phyloP scores from a whole-genome alignment of 2,113 vertebrate genomes.

The Toxotes chatareus region DNA sequence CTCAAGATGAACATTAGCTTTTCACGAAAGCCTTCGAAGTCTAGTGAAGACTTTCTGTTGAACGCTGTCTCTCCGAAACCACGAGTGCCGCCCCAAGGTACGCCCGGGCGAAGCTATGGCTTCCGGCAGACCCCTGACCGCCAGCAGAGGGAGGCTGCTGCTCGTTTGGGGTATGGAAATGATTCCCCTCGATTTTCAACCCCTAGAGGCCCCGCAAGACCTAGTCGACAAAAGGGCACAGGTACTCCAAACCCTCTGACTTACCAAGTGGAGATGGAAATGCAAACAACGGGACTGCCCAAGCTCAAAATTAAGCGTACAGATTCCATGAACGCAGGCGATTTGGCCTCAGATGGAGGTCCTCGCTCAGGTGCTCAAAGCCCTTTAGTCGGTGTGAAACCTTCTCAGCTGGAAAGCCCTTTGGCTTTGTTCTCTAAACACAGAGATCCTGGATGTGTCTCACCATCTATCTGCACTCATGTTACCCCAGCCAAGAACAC shows the following conservation, averaged over 20 bases:
- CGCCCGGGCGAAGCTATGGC: slow-evolving; percentile 72
- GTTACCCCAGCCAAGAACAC: slow-evolving; percentile 85
- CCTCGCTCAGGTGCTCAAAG: slow-evolving; percentile 53
- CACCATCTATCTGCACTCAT: slow-evolving; percentile 85
- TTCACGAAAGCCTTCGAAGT: slow-evolving; percentile 67
- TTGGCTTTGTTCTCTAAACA: slow-evolving; percentile 79
- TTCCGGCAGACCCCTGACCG: slow-evolving; percentile 86
- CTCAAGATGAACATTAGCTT: slow-evolving; percentile 70
- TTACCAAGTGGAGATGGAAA: slow-evolving; percentile 92
- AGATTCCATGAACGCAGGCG: slow-evolving; percentile 74
- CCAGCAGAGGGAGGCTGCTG: slow-evolving; percentile 85
- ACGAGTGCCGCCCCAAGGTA: background rate
- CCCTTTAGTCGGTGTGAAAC: slow-evolving; percentile 55
- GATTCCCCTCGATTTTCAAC: slow-evolving; percentile 63
- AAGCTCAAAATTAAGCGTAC: slow-evolving; percentile 90
- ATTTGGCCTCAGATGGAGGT: slow-evolving; percentile 55
- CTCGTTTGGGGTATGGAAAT: slow-evolving; percentile 79
- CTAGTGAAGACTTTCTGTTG: background rate
- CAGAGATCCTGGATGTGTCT: slow-evolving; percentile 83
- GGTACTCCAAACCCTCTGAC: slow-evolving; percentile 64
- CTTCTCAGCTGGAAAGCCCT: slow-evolving; percentile 80
- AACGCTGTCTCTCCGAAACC: slow-evolving; percentile 22
- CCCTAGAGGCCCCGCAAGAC: slow-evolving; percentile 54
- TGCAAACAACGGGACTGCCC: slow-evolving; percentile 91
- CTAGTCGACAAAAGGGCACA: slow-evolving; percentile 5